These are phyloP conservation scores for Leptinotarsa peninsularis DNA, from an alignment of 2,888 invertebrate species.

Conservation along the genomic window DNA sequence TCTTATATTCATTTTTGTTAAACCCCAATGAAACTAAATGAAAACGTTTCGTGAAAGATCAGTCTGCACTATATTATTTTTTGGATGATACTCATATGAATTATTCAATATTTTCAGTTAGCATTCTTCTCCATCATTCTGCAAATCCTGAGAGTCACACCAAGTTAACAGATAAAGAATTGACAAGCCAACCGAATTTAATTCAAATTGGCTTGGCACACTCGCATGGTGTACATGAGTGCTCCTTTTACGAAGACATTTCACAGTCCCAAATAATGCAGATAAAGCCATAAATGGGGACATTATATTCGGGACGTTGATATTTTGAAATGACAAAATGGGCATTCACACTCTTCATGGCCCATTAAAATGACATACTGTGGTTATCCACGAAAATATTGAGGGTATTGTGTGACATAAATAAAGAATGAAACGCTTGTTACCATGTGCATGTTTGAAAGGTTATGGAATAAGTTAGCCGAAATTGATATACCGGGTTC, in stretches of 20 bases:
- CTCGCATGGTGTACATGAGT: constrained; percentile 21
- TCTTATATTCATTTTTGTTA: too few species aligned
- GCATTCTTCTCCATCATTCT: too few species aligned
- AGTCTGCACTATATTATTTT: too few species aligned
- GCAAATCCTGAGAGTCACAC: not conserved
- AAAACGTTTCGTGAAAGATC: too few species aligned
- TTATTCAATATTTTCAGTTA: not conserved
- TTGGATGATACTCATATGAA: not conserved
- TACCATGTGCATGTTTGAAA: constrained; percentile 13
- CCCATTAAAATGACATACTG: constrained; percentile 58
- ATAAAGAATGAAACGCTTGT: constrained; percentile 8
- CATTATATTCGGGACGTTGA: constrained; percentile 56
- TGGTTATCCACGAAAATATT: constrained; percentile 47
- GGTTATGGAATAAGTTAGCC: not conserved
- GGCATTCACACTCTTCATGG: constrained; percentile 56
- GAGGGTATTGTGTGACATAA: constrained; percentile 23
- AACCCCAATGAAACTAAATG: too few species aligned
- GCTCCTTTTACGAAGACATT: constrained; percentile 21
- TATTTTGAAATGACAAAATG: constrained; percentile 56
- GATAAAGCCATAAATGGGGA: constrained; percentile 52
- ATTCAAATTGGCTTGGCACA: constrained; percentile 22
- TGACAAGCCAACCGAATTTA: not conserved
- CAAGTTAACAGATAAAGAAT: not conserved
- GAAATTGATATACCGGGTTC: not conserved
- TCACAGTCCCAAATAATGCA: constrained; percentile 51